Conservation (phyloP, 1,140 invertebrate species). For the Leptestheria dahalacensis region DNA sequence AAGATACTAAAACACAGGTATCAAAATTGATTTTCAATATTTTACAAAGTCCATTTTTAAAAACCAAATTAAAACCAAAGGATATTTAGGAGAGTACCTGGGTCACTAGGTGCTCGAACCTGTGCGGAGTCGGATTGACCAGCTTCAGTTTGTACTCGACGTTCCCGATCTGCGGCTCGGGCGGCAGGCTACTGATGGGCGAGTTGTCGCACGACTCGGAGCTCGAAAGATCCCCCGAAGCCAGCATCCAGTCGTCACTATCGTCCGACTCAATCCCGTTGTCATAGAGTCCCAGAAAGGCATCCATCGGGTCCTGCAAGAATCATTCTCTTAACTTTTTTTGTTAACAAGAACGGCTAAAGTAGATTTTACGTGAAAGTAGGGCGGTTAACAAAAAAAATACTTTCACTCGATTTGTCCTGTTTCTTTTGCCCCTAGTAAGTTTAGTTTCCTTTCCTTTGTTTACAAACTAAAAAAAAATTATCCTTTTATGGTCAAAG, state of each 20-base stretch:
- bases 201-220: slow-evolving; percentile 4
- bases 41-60: too few relatives aligned
- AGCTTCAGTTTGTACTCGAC: slow-evolving; percentile 86
- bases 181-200: slow-evolving; percentile 41
- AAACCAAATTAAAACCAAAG: too few relatives aligned
- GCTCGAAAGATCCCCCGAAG: neutral
- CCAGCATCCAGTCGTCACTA: slow-evolving; percentile 9
- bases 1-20: neutral
- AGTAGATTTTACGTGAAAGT: neutral
- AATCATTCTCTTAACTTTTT: neutral
- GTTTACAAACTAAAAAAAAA: neutral
- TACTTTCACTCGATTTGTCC: neutral
- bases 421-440: neutral
- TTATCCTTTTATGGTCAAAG: neutral
- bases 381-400: neutral
- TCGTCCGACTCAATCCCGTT: slow-evolving; percentile 18
- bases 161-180: slow-evolving; percentile 78
- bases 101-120: slow-evolving; percentile 77
- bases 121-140: slow-evolving; percentile 61
- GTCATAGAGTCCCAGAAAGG: slow-evolving; percentile 23
- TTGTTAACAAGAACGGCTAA: neutral
- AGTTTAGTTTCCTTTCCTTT: too few relatives aligned
- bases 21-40: neutral
- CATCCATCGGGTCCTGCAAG: slow-evolving; percentile 21
- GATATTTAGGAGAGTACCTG: slow-evolving; percentile 47